Evolutionary conservation across 2,797 vertebrate genomes (phyloP), one percentile per base, ranked within the genome.

Genomic region (Periparus ater): DNA sequence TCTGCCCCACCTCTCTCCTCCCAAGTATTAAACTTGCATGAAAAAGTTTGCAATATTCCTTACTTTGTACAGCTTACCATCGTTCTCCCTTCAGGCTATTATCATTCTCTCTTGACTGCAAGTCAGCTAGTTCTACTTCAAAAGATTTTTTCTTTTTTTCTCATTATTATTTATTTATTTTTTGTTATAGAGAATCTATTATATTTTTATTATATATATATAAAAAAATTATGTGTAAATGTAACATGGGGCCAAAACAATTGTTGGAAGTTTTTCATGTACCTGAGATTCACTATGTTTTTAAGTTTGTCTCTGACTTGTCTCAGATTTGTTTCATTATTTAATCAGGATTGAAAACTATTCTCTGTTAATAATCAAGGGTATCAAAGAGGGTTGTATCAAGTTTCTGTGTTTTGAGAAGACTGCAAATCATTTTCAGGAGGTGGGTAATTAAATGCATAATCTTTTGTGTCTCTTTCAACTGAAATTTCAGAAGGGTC

Each of bases 361-460:
- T 2, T 86, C 36, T 89, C 80, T 91, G 79, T 74, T 94, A 92
- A 54, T 74, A 87, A 90, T 90, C 78, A 89, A n/a, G 47, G 45
- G 13, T 84, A 80, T 94, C 81, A 95, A 91, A 91, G 88, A 68
- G 55, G 22, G 8, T 22, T 57, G 13, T 95, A 78, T 93, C 89
- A 82, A 63, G n/a, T 95, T 94, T 91, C 83, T 87, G 21, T 92
- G 85, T 88, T 95, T 95, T 93, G 74, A 86, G 91, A 92, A 91
- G 85, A 63, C 70, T 67, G 60, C 71, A 92, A 91, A 76, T 95
- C 87, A 86, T 81, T 92, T 88, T 81, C 88, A 53, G 60, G 60
- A 73, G 53, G 11, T 1, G 2, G 30, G 55, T 94, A 94, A 95
- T 88, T 70, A 93, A 88, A 93, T 73, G 54, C 25, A 1, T 44